A percentile compares a stretch with the other conserved stretches of the same genome.
Conservation (phyloP, 2,797 vertebrate genomes). For the Peromyscus attwateri region DNA sequence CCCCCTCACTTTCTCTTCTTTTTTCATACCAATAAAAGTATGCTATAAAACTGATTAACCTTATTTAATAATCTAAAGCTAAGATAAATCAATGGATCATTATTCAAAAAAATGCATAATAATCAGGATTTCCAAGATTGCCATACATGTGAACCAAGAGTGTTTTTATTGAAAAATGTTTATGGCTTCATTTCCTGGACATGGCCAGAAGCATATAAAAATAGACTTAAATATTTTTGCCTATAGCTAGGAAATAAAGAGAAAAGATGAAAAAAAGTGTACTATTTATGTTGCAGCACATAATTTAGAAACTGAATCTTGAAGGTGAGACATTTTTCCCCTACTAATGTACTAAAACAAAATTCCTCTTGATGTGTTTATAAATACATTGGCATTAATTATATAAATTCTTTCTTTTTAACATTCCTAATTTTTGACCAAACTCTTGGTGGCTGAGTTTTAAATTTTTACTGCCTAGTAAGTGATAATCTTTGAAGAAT, state of each 20-base stretch:
- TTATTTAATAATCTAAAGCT: constrained; percentile 32
- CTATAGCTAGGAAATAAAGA: constrained; percentile 36
- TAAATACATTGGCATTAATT: constrained; percentile 15
- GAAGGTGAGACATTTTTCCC: neutral
- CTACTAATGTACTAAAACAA: neutral
- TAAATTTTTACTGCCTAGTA: neutral
- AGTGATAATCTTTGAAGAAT: neutral
- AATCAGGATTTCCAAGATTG: neutral
- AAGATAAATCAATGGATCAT: constrained; percentile 21
- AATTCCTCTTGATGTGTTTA: constrained; percentile 49
- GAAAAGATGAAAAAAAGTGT: neutral
- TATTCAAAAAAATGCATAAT: constrained; percentile 24
- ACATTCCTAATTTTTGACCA: neutral
- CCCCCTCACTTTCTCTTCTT: neutral
- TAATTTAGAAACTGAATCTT: constrained; percentile 19
- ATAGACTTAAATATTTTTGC: constrained; percentile 51
- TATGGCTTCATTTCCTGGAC: constrained; percentile 31
- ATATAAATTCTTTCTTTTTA: constrained; percentile 43
- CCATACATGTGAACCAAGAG: neutral
- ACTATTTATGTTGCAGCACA: constrained; percentile 11
- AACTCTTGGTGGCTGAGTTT: neutral
- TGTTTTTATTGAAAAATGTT: constrained; percentile 35
- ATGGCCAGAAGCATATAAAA: constrained; percentile 52
- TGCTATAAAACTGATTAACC: neutral
- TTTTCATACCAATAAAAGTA: neutral